Percentiles rank a stretch among this genome's conserved stretches.
Evolutionary conservation across 2,797 vertebrate genomes (phyloP).

Genomic region (Podargus strigoides): DNA sequence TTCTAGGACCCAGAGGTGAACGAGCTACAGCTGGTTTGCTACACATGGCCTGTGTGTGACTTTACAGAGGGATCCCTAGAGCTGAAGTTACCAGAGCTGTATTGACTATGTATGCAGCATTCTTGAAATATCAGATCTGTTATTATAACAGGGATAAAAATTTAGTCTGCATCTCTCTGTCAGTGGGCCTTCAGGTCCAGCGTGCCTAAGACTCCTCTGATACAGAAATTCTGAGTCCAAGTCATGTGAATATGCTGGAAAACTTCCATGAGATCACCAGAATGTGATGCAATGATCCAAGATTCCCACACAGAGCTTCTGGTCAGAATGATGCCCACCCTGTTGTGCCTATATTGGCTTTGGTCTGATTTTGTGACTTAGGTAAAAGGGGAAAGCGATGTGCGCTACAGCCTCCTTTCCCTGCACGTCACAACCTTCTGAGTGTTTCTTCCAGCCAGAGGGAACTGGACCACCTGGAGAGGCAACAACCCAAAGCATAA

Average conservation of each 20-base stretch:
- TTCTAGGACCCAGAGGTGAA: not conserved
- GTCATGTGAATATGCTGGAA: not conserved
- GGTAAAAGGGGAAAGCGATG: not conserved
- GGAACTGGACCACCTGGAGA: not conserved
- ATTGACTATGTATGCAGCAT: not conserved
- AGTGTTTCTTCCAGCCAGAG: not conserved
- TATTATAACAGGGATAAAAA: not conserved
- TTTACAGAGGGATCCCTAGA: not conserved
- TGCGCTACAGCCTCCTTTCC: not conserved
- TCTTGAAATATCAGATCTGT: not conserved
- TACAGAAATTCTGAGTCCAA: not conserved
- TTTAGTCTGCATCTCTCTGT: not conserved
- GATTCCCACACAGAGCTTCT: not conserved
- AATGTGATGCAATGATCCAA: not conserved
- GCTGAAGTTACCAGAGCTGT: not conserved
- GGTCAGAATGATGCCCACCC: not conserved
- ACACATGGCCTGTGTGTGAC: fast-evolving
- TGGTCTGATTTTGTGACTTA: not conserved
- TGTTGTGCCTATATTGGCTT: not conserved
- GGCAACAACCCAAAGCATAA: not conserved
- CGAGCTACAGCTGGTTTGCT: not conserved
- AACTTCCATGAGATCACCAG: not conserved
- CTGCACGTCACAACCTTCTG: not conserved
- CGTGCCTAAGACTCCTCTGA: not conserved
- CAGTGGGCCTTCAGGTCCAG: not conserved